Evolutionary conservation across 2,888 invertebrate genomes (phyloP).

Genomic region (Lepidonotus clava): DNA sequence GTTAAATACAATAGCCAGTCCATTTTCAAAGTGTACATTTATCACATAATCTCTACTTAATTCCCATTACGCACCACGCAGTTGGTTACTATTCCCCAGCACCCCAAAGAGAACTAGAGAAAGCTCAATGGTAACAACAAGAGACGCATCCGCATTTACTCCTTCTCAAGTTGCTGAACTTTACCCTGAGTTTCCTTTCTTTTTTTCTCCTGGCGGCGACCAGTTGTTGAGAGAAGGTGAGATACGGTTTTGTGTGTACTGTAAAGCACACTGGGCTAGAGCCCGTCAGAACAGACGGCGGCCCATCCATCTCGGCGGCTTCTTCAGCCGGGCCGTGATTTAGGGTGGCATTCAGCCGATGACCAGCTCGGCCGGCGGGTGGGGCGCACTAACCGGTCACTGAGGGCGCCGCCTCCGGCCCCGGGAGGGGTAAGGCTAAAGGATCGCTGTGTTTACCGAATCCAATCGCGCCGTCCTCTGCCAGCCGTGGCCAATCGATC

Average conservation of each 20-base stretch:
- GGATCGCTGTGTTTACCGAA: slow-evolving; percentile 6
- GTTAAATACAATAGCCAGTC: too few species aligned
- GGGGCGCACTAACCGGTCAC: neutral
- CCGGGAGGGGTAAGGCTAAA: neutral
- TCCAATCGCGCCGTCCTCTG: neutral
- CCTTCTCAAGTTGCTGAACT: slow-evolving; percentile 15
- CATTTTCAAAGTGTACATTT: too few species aligned
- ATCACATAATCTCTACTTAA: too few species aligned
- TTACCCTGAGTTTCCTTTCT: slow-evolving; percentile 16
- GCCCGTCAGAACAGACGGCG: neutral
- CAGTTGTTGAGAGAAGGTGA: neutral
- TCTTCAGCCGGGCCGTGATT: too few species aligned
- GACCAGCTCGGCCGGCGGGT: too few species aligned
- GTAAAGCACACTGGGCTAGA: neutral
- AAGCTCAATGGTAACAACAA: neutral
- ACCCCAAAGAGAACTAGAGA: too few species aligned
- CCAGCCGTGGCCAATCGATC: slow-evolving; percentile 22
- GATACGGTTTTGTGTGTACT: neutral
- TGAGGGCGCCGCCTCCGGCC: neutral
- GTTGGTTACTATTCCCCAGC: too few species aligned
- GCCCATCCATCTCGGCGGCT: neutral
- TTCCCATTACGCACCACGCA: too few species aligned
- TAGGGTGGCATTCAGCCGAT: too few species aligned
- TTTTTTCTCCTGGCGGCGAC: neutral
- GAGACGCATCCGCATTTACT: slow-evolving; percentile 16